Evolutionary conservation across 2,888 invertebrate genomes (phyloP), one percentile per base, ranked within the genome.

Genomic region (Tuberolachnus salignus): DNA sequence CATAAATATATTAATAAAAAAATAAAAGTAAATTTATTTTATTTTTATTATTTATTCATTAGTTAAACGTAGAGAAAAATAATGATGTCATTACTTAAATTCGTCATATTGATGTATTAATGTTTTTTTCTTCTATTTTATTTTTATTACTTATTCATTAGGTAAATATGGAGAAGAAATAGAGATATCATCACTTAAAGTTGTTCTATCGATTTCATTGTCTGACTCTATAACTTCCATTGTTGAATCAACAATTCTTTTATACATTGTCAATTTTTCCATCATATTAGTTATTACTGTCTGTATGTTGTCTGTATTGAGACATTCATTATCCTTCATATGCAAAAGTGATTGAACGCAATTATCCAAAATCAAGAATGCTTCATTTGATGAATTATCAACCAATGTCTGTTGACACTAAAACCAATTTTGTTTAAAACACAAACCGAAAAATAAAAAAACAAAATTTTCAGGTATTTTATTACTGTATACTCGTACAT

Each of bases 301-400:
- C 16, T 26, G 34, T 19, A 78, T 13, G 16, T 11, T 26, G 11
- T 19, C 13, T n/a, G 64, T n/a, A 16, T 61, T n/a, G 13, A 78
- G 46, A 34, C 21, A 19, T 42, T 69, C 59, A 13, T 42, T 61
- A 23, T 78, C 78, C 10, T 69, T 78, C 67, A 59, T 55, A 13
- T 34, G 19, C 11, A 78, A 69, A 3, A 78, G 4, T 3, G 51
- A 49, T 51, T 26, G 21, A 51, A 78, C 16, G 16, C 66, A 78
- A 61, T 51, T 51, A 57, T 78, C 78, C 69, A 78, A 34, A 49
- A 59, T 69, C 34, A 57, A 16, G 21, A 59, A 59, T 13, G 49
- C 57, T 61, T 57, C 51, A 26, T 78, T 51, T 34, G 59, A 42
- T 34, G 67, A 42, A 42, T 67, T 57, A n/a, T 69, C 42, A 9